Conservation (phyloP, 92 coral and sea anemone genomes). For the Phenganax stokvisi region DNA sequence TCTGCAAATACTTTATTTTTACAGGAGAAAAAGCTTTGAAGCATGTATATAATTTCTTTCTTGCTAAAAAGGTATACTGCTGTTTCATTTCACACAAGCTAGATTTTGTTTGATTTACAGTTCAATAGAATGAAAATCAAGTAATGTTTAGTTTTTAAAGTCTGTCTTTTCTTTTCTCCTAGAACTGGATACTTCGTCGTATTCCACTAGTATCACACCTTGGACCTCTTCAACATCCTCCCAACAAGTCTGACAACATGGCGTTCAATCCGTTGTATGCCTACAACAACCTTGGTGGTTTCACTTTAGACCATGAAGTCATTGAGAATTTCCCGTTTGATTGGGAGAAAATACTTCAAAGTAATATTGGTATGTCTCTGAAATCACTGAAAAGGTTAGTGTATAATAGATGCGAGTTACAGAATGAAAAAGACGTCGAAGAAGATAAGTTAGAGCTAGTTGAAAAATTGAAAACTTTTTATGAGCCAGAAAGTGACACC, state of each 20-base stretch:
- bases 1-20: not conserved
- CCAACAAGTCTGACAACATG: slow-evolving; percentile 12
- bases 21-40: slow-evolving; percentile 60
- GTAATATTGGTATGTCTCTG: slow-evolving; percentile 58
- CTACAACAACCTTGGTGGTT: slow-evolving; percentile 78
- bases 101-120: not conserved
- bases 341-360: slow-evolving; percentile 71
- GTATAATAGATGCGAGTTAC: slow-evolving; percentile 84
- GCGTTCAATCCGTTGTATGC: slow-evolving; percentile 63
- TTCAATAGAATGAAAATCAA: not conserved
- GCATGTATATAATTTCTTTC: slow-evolving; percentile 73
- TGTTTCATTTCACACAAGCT: not conserved
- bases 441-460: slow-evolving; percentile 64
- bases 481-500: slow-evolving; percentile 37
- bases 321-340: slow-evolving; percentile 86
- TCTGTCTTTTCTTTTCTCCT: not conserved
- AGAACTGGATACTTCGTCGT: slow-evolving; percentile 38
- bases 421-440: slow-evolving; percentile 64
- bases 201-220: slow-evolving; percentile 26
- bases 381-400: slow-evolving; percentile 70
- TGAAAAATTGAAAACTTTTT: slow-evolving; percentile 60
- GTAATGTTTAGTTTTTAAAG: not conserved
- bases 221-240: slow-evolving; percentile 31
- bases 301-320: slow-evolving; percentile 74
- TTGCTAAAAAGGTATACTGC: slow-evolving; percentile 67